Evolutionary conservation across 2,113 vertebrate species (phyloP), one percentile per base, ranked within the genome.

Genomic region (Pachyramphus minor): DNA sequence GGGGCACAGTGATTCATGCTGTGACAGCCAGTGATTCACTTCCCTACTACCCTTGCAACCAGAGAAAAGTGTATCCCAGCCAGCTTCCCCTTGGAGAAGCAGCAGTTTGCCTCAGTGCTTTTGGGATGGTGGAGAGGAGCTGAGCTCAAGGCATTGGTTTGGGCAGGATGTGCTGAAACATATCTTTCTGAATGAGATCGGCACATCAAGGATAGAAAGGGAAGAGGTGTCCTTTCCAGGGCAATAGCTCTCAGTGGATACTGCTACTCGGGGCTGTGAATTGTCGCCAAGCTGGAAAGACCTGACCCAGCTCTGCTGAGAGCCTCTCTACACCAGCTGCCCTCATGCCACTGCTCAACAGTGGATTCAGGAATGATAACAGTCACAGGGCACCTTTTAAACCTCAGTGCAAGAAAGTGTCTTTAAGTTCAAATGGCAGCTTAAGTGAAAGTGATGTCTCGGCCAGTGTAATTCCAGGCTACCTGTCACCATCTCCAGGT

Each of bases 1-100:
- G 14, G 24, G 25, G 8, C 33, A 55, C 10, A 74, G 42, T 0
- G 4, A 25, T 64, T n/a, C 0, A 0, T 64, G 31, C 44, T 6
- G 4, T 50, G 42, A 14, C 49, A 75, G 17, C 5, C 53, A 60
- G 12, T 1, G 5, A 19, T n/a, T 86, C 0, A 2, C 24, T 83
- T 60, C 59, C 37, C 33, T 1, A 1, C 17, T 22, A 9, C 45
- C 25, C 37, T 37, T 33, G 20, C 59, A 87, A 12, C 25, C 1
- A 1, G 37, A 42, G 39, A 41, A 58, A 69, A 62, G 35, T 1
- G 0, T 25, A 42, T 39, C 23, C 0, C 3, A 55, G 68, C 21
- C 1, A 5, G 7, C 14, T 60, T 69, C 21, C 19, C 72, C 37
- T 35, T 2, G 20, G 59, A 74, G 37, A 77, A 23, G 55, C 59